Percentiles rank a stretch among this genome's conserved stretches.
These are phyloP conservation scores for Ostrea edulis DNA, from an alignment of 1,140 invertebrate species.

Conservation along the genomic window DNA sequence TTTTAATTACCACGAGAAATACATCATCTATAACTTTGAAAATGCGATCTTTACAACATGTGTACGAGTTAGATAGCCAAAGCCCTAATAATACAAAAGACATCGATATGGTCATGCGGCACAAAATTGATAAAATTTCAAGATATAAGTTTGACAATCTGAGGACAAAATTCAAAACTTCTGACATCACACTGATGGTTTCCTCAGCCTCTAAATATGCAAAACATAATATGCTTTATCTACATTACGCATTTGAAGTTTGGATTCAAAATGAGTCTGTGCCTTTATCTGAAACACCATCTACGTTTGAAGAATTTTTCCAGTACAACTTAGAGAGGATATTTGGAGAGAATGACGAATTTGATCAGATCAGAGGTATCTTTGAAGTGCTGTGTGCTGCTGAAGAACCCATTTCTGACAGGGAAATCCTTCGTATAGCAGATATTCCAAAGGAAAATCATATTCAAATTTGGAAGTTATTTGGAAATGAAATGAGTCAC, in stretches of 20 bases:
- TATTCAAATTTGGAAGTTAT: no score
- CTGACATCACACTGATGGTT: neutral
- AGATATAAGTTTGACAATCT: neutral
- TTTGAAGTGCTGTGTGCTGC: neutral
- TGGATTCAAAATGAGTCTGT: neutral
- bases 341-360: neutral
- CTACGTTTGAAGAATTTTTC: constrained; percentile 16
- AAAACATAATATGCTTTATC: no score
- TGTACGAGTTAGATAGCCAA: neutral
- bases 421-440: neutral
- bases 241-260: neutral
- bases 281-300: neutral
- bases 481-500: no score
- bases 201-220: no score
- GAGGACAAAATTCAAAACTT: neutral
- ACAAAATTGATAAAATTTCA: neutral
- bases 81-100: neutral
- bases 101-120: neutral
- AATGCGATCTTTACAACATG: no score
- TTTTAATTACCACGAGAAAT: no score
- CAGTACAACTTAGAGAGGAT: neutral
- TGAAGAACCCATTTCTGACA: neutral
- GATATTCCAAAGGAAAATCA: neutral
- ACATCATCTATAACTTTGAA: no score
- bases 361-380: no score